Base-by-base conservation (phyloP, 2,113 vertebrate species). In the Telmatochromis sp. region DNA sequence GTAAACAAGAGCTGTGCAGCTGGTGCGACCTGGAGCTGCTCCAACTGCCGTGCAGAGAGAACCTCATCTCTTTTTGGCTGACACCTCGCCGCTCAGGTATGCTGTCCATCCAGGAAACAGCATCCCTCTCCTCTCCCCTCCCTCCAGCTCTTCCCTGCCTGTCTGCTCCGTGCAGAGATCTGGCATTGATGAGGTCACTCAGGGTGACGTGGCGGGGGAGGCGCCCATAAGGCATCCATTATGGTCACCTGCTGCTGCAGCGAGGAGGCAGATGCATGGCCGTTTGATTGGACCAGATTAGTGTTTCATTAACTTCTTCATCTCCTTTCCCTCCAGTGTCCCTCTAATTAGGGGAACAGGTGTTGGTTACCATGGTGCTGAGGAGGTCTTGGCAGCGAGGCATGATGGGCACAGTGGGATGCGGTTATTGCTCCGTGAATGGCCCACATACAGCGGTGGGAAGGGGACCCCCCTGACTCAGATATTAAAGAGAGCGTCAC, bases 1-100 rank as follows among this genome's bases (percentile, higher is more conserved):
- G 93, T 94, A 93, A 95, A 95, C 94, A 92, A 87, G 93, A 87
- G 84, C 65, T 12, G 87, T 85, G 53, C 95, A 94, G 95, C 94
- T 95, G 95, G 35, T 80, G 86, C 49, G 75, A 92, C 86, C 94
- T 95, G 95, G 94, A 93, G 88, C 86, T 3, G 75, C 89, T 93
- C 94, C 94, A 91, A 78, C 88, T 51, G 85, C 90, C 23, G 81
- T 82, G 88, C 91, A 23, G 31, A 5, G 88, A 85, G 70, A 93
- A 79, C 81, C 86, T 94, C 86, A 79, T 94, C 88, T 92, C 90
- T 73, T 85, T 93, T 95, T 93, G 85, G 87, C 87, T 42, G 89
- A 91, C 85, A 88, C 88, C 89, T 88, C 35, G 15, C 31, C 7
- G 26, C 53, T 85, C 89, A 78, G 84, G 40, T 12, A 21, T 89